Evolutionary conservation across 2,888 invertebrate genomes (phyloP).

Genomic region (Chaetoderma sp.): DNA sequence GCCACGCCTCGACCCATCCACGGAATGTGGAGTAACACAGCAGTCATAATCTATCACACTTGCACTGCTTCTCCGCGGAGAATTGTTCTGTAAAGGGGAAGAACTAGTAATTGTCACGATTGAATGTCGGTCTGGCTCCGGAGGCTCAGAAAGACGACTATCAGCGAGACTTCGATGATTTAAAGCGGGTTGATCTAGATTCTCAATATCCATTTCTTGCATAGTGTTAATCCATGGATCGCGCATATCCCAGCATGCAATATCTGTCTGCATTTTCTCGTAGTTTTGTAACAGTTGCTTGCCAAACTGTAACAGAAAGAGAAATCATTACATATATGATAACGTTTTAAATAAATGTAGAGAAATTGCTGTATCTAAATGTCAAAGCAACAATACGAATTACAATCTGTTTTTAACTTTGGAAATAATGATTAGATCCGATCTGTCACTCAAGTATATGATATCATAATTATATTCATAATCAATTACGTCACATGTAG

Average conservation of each 20-base stretch:
- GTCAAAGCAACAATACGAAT: background rate
- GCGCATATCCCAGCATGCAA: constrained; percentile 53
- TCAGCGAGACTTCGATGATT: constrained; percentile 42
- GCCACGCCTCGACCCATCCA: constrained; percentile 42
- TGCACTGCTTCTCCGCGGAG: background rate
- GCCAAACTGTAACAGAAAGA: constrained; percentile 64
- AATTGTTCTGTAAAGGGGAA: constrained; percentile 39
- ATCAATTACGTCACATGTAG: no score
- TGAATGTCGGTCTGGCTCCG: constrained; percentile 54
- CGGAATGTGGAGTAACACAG: constrained; percentile 34
- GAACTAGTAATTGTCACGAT: constrained; percentile 52
- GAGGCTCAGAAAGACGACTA: constrained; percentile 56
- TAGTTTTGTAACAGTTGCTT: constrained; percentile 84
- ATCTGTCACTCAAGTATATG: no score
- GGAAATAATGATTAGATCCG: no score
- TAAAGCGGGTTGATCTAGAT: background rate
- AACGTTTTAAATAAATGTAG: background rate
- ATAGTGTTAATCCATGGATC: constrained; percentile 36
- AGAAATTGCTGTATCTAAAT: background rate
- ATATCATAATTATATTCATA: no score
- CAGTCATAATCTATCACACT: constrained; percentile 31
- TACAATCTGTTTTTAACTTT: no score
- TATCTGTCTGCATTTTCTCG: constrained; percentile 71
- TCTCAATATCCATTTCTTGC: constrained; percentile 27
- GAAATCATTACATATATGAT: background rate